Evolutionary conservation across 2,888 invertebrate species (phyloP).

Genomic region (Tiliacea aurago): DNA sequence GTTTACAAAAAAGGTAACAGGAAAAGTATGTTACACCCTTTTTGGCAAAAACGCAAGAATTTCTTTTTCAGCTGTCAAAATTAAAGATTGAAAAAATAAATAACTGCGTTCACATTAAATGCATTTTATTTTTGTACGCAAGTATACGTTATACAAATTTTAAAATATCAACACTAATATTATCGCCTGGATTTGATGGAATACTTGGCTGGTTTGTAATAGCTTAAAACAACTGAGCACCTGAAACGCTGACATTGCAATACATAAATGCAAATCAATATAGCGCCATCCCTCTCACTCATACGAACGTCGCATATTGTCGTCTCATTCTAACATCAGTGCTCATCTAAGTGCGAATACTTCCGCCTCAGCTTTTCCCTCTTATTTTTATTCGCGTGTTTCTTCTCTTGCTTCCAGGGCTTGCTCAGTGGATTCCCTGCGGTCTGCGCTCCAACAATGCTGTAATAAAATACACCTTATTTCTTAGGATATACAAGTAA

Average conservation of each 20-base stretch:
- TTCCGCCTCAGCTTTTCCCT: conserved; percentile 97
- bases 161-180: conserved; percentile 16
- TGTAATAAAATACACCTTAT: conserved; percentile 69
- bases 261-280: conserved; percentile 7
- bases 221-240: conserved; percentile 12
- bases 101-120: conserved; percentile 38
- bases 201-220: not conserved
- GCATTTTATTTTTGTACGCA: conserved; percentile 50
- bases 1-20: conserved; percentile 12
- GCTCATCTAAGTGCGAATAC: conserved; percentile 96
- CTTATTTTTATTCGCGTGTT: conserved; percentile 97
- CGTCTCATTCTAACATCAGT: conserved; percentile 80
- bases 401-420: conserved; percentile 95
- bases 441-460: conserved; percentile 74
- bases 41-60: conserved; percentile 39
- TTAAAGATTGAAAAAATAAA: conserved; percentile 18
- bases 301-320: conserved; percentile 11
- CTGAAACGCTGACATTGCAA: not conserved
- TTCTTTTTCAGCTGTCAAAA: conserved; percentile 42
- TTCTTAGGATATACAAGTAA: conserved; percentile 1
- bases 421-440: conserved; percentile 83
- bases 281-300: conserved; percentile 50
- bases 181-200: not conserved
- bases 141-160: conserved; percentile 4
- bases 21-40: conserved; percentile 10